These are phyloP conservation scores for Daktulosphaira vitifoliae DNA, from an alignment of 1,140 invertebrate genomes.

Conservation along the genomic window DNA sequence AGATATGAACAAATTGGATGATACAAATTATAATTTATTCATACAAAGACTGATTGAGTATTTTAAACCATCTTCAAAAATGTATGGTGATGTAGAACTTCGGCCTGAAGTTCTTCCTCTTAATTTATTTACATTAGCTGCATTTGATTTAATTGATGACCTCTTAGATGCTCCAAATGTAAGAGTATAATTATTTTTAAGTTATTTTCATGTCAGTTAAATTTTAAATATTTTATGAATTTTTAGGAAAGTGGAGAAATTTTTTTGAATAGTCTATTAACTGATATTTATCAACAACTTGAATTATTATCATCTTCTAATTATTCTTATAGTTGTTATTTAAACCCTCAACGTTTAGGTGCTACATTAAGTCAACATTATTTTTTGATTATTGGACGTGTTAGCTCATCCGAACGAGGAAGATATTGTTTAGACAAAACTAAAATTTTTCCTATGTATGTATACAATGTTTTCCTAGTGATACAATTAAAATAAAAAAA, in stretches of 20 bases:
- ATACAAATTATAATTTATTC: slow-evolving; percentile 69
- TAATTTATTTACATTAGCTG: slow-evolving; percentile 56
- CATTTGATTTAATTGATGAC: slow-evolving; percentile 69
- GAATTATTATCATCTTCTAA: slow-evolving; percentile 43
- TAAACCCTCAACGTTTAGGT: slow-evolving; percentile 77
- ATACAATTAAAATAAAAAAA: background rate
- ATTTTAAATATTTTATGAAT: too few relatives aligned
- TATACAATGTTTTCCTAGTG: slow-evolving; percentile 35
- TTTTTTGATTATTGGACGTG: slow-evolving; percentile 82
- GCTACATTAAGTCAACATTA: slow-evolving; percentile 87
- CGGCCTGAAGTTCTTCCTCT: slow-evolving; percentile 55
- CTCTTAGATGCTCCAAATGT: slow-evolving; percentile 48
- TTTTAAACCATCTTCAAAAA: slow-evolving; percentile 76
- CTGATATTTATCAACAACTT: slow-evolving; percentile 69
- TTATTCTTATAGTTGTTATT: slow-evolving; percentile 64
- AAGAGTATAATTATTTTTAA: slow-evolving; percentile 10
- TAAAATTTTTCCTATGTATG: slow-evolving; percentile 64
- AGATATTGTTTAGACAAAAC: slow-evolving; percentile 64
- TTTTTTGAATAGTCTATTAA: slow-evolving; percentile 55
- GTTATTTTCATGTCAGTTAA: too few relatives aligned
- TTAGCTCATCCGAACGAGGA: slow-evolving; percentile 67
- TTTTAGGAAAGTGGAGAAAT: slow-evolving; percentile 23
- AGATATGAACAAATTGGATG: slow-evolving; percentile 48
- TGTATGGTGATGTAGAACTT: slow-evolving; percentile 50
- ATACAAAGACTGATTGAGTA: slow-evolving; percentile 73